Evolutionary conservation across 2,888 invertebrate species (phyloP).

Genomic region (Sinelater perroti): DNA sequence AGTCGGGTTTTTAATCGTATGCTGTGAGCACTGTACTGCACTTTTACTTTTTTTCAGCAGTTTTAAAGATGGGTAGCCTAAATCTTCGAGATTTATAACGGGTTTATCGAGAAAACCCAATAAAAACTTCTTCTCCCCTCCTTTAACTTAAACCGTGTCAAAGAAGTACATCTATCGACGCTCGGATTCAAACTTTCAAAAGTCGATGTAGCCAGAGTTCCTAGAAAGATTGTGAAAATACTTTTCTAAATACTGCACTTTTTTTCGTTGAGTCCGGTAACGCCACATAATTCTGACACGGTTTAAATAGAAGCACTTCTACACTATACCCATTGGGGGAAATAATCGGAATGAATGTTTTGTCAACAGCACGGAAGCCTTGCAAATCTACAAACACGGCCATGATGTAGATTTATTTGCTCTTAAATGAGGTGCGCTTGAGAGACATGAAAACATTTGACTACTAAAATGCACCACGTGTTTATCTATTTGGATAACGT

Average conservation of each 20-base stretch:
- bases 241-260: background rate
- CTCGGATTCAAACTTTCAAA: conserved; percentile 12
- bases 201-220: conserved; percentile 2
- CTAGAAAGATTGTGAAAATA: conserved; percentile 9
- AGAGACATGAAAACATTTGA: too few species aligned
- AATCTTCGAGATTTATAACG: conserved; percentile 1
- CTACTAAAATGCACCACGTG: conserved; percentile 18
- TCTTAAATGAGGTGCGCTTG: too few species aligned
- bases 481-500: conserved; percentile 19
- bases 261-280: too few species aligned
- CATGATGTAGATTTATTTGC: too few species aligned
- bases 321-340: background rate
- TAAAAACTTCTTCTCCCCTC: background rate
- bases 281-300: too few species aligned
- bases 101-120: conserved; percentile 5
- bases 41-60: background rate
- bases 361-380: background rate
- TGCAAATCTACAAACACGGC: background rate
- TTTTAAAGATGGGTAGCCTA: background rate
- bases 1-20: background rate
- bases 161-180: background rate
- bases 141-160: conserved; percentile 13
- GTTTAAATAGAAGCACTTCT: too few species aligned
- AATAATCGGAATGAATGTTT: conserved; percentile 1
- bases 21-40: conserved; percentile 1